A percentile compares a stretch with the other conserved stretches of the same genome.
phyloP scores from a whole-genome alignment of 2,888 invertebrate genomes.

The Pteria penguin region DNA sequence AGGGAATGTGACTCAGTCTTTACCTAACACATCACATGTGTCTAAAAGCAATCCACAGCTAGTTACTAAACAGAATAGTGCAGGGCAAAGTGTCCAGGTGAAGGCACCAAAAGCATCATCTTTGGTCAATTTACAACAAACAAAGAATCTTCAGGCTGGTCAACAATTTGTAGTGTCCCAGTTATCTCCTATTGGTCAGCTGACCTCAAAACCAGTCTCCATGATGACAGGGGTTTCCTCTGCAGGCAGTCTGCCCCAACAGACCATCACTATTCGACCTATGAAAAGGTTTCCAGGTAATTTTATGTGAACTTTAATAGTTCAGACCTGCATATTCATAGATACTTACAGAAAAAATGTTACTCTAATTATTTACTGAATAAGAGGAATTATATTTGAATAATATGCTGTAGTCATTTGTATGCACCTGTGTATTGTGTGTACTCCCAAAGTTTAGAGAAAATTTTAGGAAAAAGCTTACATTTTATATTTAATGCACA shows the following conservation, averaged over 20 bases:
- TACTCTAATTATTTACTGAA: no score
- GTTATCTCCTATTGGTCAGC: conserved; percentile 3
- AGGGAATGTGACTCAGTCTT: conserved; percentile 18
- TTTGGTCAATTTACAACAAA: conserved; percentile 10
- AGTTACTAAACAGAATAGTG: conserved; percentile 16
- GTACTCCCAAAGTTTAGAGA: no score
- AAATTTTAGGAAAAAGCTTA: no score
- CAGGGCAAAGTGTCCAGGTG: conserved; percentile 23
- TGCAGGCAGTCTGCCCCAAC: conserved; percentile 9
- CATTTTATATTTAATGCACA: no score
- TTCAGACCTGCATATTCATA: no score
- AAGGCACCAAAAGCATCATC: conserved; percentile 8
- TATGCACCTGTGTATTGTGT: no score
- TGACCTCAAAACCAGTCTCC: not conserved
- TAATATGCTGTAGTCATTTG: no score
- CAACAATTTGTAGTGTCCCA: conserved; percentile 25
- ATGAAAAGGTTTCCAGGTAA: conserved; percentile 2
- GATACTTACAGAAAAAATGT: no score
- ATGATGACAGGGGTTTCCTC: not conserved
- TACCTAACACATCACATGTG: conserved; percentile 15
- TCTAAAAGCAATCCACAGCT: conserved; percentile 23
- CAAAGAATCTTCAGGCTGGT: no score
- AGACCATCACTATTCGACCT: conserved; percentile 6
- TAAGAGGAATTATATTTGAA: no score
- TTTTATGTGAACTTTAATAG: no score